Evolutionary conservation across 2,113 vertebrate species (phyloP).

Genomic region (Platysternon megacephalum): DNA sequence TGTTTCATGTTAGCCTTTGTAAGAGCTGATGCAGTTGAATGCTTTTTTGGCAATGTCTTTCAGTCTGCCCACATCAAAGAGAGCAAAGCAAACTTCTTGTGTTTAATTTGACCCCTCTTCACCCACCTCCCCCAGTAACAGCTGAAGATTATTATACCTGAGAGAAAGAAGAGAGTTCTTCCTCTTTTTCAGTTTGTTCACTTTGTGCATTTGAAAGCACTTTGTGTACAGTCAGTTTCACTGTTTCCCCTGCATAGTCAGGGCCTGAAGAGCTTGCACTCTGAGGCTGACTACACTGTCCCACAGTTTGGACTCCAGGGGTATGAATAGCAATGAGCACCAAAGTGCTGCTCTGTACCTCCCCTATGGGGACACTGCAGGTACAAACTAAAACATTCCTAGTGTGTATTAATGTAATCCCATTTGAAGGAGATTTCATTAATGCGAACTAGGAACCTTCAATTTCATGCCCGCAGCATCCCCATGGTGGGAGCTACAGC

Average conservation of each 20-base stretch:
- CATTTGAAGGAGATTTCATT: neutral
- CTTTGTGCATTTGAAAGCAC: too few species aligned
- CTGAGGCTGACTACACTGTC: too few species aligned
- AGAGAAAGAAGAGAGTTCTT: too few species aligned
- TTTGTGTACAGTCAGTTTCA: too few species aligned
- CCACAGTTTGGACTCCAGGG: too few species aligned
- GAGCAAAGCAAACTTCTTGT: neutral
- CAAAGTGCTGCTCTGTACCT: too few species aligned
- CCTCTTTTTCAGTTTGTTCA: too few species aligned
- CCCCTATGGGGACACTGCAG: too few species aligned
- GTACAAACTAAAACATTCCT: neutral
- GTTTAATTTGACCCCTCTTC: neutral
- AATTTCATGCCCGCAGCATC: neutral
- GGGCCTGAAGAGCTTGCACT: too few species aligned
- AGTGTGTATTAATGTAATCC: neutral
- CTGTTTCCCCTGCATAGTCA: too few species aligned
- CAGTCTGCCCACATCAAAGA: neutral
- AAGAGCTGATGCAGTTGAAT: neutral
- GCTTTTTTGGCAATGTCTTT: neutral
- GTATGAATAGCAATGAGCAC: too few species aligned
- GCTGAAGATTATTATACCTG: neutral
- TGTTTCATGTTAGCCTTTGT: neutral
- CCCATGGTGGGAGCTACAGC: neutral
- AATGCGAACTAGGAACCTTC: neutral
- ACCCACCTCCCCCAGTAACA: neutral